These are phyloP conservation scores for Dascyllus trimaculatus DNA, from an alignment of 2,113 vertebrate species.

Conservation along the genomic window DNA sequence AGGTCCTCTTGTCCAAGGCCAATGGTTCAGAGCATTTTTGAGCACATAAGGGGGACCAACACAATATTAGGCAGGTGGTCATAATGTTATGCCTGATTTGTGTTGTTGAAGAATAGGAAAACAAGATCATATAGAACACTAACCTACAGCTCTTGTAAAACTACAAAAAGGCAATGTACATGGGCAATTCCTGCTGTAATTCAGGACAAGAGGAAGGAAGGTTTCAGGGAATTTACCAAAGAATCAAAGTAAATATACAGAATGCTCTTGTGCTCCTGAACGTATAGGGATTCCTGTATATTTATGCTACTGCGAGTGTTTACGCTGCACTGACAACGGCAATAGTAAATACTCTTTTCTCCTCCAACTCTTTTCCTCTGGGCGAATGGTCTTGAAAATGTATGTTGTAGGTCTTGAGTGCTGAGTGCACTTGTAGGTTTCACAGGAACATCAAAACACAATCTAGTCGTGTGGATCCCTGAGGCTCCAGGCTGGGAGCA, in stretches of 20 bases:
- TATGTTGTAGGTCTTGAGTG: slow-evolving; percentile 78
- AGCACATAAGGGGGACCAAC: too few relatives aligned
- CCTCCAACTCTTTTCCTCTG: slow-evolving; percentile 60
- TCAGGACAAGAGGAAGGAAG: not conserved
- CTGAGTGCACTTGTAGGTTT: slow-evolving; percentile 83
- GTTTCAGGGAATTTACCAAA: slow-evolving; percentile 6
- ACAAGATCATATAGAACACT: too few relatives aligned
- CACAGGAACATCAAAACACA: slow-evolving; percentile 83
- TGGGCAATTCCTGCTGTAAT: not conserved
- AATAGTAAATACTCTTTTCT: slow-evolving; percentile 55
- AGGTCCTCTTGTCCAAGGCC: too few relatives aligned
- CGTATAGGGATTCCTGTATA: slow-evolving; percentile 31
- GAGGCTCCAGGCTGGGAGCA: slow-evolving; percentile 61
- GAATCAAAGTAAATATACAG: not conserved
- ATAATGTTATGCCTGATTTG: too few relatives aligned
- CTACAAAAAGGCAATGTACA: not conserved
- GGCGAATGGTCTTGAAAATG: slow-evolving; percentile 66
- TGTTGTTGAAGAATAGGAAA: too few relatives aligned
- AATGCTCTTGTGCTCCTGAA: not conserved
- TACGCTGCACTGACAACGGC: slow-evolving; percentile 28
- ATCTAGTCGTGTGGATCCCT: slow-evolving; percentile 76
- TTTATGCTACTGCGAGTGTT: slow-evolving; percentile 37
- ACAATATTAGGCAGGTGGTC: too few relatives aligned
- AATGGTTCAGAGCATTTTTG: too few relatives aligned
- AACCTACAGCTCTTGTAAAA: too few relatives aligned